Conservation (phyloP, 2,113 vertebrate species). For the Baryphthengus martii region DNA sequence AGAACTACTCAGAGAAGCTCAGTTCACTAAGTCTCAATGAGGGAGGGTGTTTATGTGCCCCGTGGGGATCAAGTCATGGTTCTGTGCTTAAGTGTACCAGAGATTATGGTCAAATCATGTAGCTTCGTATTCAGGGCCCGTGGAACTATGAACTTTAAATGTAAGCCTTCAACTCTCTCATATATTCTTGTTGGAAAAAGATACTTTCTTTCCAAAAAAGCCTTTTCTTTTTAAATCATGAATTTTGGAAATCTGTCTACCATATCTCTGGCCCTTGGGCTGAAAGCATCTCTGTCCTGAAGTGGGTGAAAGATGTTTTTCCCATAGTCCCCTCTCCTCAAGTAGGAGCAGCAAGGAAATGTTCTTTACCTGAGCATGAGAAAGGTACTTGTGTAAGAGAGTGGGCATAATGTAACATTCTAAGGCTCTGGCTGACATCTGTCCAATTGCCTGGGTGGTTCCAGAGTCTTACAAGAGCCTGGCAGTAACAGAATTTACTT, state of each 20-base stretch:
- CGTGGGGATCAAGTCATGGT: background rate
- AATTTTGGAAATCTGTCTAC: background rate
- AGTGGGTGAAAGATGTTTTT: background rate
- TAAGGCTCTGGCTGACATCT: background rate
- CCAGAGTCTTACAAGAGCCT: background rate
- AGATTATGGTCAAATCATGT: background rate
- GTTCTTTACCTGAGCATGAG: background rate
- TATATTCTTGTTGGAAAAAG: background rate
- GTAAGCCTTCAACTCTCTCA: background rate
- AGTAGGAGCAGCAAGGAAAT: background rate
- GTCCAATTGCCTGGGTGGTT: background rate
- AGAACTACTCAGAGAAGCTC: background rate
- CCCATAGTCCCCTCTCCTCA: background rate
- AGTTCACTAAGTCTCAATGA: background rate
- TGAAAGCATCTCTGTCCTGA: background rate
- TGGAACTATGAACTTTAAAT: background rate
- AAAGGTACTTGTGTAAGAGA: background rate
- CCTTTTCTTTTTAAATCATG: background rate
- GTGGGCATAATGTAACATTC: fast-evolving
- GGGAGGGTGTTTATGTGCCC: background rate
- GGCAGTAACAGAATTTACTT: background rate
- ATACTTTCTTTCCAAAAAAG: background rate
- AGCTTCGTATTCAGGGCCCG: background rate
- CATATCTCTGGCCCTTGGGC: background rate
- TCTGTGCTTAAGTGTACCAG: background rate